These are phyloP conservation scores for Synanceia verrucosa DNA, from an alignment of 2,797 vertebrate species.

Conservation along the genomic window DNA sequence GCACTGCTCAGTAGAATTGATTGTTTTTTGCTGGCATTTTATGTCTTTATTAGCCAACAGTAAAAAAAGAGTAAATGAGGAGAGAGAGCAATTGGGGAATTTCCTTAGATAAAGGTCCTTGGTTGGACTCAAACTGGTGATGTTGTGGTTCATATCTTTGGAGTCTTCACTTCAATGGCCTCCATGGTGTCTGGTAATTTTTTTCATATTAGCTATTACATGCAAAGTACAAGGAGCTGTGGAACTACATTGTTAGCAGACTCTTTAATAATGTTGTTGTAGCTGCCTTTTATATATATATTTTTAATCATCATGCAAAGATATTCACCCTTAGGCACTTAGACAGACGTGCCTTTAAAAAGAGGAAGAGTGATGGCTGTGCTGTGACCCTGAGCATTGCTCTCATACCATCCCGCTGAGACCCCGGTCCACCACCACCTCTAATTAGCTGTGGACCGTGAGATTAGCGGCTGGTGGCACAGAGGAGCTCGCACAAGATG, in stretches of 20 bases:
- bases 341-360: not conserved
- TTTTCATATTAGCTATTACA: not conserved
- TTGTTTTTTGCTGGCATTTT: not conserved
- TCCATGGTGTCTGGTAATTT: accelerated
- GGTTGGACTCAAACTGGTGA: not conserved
- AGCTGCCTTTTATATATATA: not conserved
- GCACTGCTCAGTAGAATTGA: not conserved
- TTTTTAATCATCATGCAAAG: not conserved
- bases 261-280: not conserved
- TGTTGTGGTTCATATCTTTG: not conserved
- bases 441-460: conserved; percentile 59
- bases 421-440: conserved; percentile 40
- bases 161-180: not conserved
- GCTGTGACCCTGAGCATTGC: conserved; percentile 37
- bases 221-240: not conserved
- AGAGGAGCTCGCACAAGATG: conserved; percentile 32
- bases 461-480: conserved; percentile 58
- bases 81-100: not conserved
- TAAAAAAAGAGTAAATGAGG: not conserved
- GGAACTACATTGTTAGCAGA: not conserved
- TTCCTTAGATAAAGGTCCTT: not conserved
- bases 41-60: not conserved
- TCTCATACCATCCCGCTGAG: conserved; percentile 18
- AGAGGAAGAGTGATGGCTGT: conserved; percentile 8
- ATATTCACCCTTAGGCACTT: not conserved